Conservation (phyloP, 1,140 invertebrate species). For the Bombus polaris region DNA sequence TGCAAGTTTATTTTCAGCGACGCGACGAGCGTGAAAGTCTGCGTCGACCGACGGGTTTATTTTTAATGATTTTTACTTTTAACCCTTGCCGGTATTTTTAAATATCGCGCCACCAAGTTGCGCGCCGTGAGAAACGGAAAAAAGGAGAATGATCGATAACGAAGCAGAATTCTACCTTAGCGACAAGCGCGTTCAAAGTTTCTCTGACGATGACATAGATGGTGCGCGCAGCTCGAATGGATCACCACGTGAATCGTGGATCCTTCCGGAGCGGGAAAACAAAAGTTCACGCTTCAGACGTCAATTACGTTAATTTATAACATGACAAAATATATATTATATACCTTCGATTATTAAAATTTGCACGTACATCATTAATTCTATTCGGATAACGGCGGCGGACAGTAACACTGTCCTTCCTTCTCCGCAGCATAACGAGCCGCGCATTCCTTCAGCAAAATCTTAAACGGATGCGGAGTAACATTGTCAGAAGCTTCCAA, state of each 20-base stretch:
- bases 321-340: not conserved
- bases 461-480: conserved; percentile 67
- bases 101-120: not conserved
- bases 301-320: not conserved
- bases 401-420: conserved; percentile 55
- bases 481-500: conserved; percentile 64
- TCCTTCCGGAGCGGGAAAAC: not conserved
- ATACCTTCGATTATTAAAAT: not conserved
- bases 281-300: not conserved
- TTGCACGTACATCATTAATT: not conserved
- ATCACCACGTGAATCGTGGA: conserved; percentile 8
- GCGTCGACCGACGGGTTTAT: not conserved
- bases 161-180: conserved; percentile 5
- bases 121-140: not conserved
- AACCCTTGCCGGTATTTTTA: not conserved
- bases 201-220: not conserved
- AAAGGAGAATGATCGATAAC: conserved; percentile 2
- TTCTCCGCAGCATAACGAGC: conserved; percentile 55
- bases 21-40: not conserved
- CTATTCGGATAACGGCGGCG: conserved; percentile 32
- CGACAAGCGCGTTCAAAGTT: not conserved
- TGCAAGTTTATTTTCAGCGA: not conserved
- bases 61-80: not conserved
- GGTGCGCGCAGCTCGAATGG: conserved; percentile 1
- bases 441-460: conserved; percentile 58